phyloP scores from a whole-genome alignment of 2,888 invertebrate genomes.

The Scrobipalpa atriplicella region DNA sequence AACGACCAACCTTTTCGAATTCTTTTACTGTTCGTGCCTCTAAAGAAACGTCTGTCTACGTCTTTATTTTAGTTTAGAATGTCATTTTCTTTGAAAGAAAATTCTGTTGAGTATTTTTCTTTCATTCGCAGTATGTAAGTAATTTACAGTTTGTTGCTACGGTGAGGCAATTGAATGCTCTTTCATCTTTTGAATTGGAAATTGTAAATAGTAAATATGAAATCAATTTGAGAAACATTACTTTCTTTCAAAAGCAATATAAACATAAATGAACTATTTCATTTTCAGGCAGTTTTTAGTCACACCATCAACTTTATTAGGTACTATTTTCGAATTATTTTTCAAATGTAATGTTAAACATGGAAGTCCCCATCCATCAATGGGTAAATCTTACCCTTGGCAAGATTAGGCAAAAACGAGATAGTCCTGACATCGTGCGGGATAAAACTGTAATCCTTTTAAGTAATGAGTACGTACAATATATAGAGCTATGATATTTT shows the following conservation, averaged over 20 bases:
- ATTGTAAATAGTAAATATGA: no score
- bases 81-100: not conserved
- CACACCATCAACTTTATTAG: no score
- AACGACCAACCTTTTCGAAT: slow-evolving; percentile 40
- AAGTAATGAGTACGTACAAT: slow-evolving; percentile 74
- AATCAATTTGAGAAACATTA: no score
- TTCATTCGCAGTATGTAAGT: not conserved
- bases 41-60: slow-evolving; percentile 2
- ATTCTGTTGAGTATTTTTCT: not conserved
- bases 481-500: slow-evolving; percentile 49
- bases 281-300: no score
- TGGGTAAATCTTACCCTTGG: slow-evolving; percentile 50
- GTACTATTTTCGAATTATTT: no score
- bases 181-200: no score
- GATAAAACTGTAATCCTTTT: slow-evolving; percentile 81
- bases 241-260: no score
- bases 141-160: not conserved
- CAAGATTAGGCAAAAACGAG: slow-evolving; percentile 62
- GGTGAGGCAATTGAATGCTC: no score
- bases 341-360: not conserved
- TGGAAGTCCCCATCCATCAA: slow-evolving; percentile 57
- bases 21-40: slow-evolving; percentile 22
- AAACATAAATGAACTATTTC: no score
- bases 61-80: slow-evolving; percentile 28
- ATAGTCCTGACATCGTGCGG: slow-evolving; percentile 51